Base-by-base conservation (phyloP, 2,797 vertebrate species). In the Paedocypris micromegethes region DNA sequence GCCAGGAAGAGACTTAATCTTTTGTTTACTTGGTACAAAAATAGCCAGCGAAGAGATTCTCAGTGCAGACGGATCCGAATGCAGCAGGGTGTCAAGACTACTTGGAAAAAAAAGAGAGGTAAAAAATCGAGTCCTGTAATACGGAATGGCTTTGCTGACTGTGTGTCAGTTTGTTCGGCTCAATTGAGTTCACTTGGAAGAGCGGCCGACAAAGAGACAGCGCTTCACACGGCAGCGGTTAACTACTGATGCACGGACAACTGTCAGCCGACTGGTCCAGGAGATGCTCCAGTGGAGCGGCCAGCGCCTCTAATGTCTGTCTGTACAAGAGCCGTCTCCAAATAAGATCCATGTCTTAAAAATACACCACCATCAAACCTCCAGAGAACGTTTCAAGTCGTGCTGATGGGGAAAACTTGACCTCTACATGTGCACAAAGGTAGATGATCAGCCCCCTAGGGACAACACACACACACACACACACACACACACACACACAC, bases 331-430 rank as follows among this genome's bases (percentile, higher is more conserved):
- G 4, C 62, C 68, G 75, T 72, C 42, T 40, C 44, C 23, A 44
- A 52, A 44, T n/a, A 23, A 23, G 23, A 23, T 50, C 72, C 64
- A 51, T 51, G 63, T 66, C 66, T 73, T 69, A n/a, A 83, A 83
- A 83, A 77, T 83, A 80, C 79, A 83, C 81, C 85, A 71, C 23
- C 62, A 42, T 54, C 66, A 75, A 67, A 71, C 79, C 64, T 62
- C 53, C 56, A 48, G 47, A 71, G 68, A 74, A 70, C 41, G 41
- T 44, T 48, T 46, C 8, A 58, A 45, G 37, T 59, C 59, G 42
- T 53, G 8, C 38, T 60, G 37, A 4, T 44, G 39, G 44, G 48
- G 49, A 61, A 8, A 41, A 68, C 51, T 41, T 48, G 47, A 57
- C 6, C 6, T 45, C 9, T 4, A 46, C 66, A 7, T n/a, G 5